phyloP scores from a whole-genome alignment of 1,140 invertebrate genomes.

The Latrodectus geometricus region DNA sequence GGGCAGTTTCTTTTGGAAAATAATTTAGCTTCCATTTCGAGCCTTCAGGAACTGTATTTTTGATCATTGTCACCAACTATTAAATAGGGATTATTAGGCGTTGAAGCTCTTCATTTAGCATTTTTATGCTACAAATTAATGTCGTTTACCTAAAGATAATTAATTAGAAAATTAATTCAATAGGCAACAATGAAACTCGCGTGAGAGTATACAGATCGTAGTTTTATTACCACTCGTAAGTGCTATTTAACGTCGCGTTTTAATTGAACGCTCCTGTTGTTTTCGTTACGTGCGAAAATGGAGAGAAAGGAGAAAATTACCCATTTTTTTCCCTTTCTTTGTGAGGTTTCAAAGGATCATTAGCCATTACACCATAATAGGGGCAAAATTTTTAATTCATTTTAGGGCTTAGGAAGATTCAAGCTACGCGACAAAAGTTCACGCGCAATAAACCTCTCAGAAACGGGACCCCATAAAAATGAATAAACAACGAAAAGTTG shows the following conservation, averaged over 20 bases:
- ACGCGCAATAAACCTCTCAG: constrained; percentile 36
- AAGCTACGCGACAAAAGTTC: constrained; percentile 1
- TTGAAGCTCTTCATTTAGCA: no score
- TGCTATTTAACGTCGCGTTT: background rate
- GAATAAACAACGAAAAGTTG: constrained; percentile 17
- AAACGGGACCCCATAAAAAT: constrained; percentile 3
- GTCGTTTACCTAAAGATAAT: no score
- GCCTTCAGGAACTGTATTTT: no score
- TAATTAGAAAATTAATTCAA: no score
- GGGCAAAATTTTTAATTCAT: background rate
- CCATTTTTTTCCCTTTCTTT: background rate
- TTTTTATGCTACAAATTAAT: no score
- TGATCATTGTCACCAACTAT: no score
- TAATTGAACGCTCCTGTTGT: background rate
- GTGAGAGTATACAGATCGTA: background rate
- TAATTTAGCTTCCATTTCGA: no score
- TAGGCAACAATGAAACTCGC: no score
- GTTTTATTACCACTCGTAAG: background rate
- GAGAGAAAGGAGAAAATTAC: background rate
- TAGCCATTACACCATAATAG: background rate
- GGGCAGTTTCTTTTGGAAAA: no score
- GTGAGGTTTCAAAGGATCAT: background rate
- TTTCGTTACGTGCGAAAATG: background rate
- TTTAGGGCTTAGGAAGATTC: background rate
- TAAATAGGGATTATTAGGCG: no score